Conservation (phyloP, 2,113 vertebrate species). For the Microtus ochrogaster region DNA sequence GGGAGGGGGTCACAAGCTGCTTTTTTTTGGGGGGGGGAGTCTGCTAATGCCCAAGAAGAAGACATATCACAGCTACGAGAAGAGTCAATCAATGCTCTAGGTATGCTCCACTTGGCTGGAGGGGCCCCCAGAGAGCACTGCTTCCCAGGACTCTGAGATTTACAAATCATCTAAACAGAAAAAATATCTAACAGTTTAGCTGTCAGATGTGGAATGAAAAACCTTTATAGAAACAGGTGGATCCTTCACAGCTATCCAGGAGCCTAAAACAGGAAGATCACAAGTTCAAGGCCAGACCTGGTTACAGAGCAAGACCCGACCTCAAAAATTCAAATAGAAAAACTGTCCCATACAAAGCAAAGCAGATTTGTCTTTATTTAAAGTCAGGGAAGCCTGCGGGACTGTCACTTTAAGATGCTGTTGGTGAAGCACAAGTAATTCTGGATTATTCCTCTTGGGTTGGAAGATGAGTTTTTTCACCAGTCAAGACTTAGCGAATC, state of each 20-base stretch:
- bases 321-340: background rate
- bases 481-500: rapidly evolving
- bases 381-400: background rate
- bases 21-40: background rate
- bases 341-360: background rate
- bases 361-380: background rate
- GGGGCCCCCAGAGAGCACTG: too few relatives aligned
- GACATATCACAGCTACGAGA: rapidly evolving
- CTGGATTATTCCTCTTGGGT: background rate
- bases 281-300: background rate
- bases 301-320: background rate
- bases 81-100: background rate
- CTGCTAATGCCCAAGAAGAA: slow-evolving; percentile 45
- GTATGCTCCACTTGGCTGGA: too few relatives aligned
- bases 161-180: rapidly evolving
- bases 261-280: background rate
- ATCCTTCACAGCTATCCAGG: background rate
- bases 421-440: background rate
- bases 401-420: background rate
- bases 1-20: slow-evolving; percentile 56
- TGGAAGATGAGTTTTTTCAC: rapidly evolving
- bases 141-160: background rate
- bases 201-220: too few relatives aligned
- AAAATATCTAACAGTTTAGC: rapidly evolving
- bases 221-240: background rate